phyloP scores from a whole-genome alignment of 2,888 invertebrate genomes.

The Acleris laterana region DNA sequence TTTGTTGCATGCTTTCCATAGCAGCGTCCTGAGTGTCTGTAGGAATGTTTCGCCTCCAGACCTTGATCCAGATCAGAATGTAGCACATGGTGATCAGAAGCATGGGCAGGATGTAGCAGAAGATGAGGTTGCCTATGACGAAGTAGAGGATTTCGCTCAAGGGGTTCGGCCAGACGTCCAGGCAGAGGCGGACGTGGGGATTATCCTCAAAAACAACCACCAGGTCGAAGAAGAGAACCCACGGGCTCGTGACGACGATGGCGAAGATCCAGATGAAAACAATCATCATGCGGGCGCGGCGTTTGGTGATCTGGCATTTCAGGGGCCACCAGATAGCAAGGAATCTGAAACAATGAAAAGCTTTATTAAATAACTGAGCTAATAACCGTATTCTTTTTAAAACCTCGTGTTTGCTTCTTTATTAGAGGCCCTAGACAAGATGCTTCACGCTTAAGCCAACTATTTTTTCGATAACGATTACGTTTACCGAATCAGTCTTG shows the following conservation, averaged over 20 bases:
- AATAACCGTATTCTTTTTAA: not conserved
- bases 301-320: slow-evolving; percentile 95
- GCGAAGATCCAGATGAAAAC: slow-evolving; percentile 95
- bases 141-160: slow-evolving; percentile 93
- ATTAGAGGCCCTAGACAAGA: too few species aligned
- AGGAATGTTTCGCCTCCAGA: slow-evolving; percentile 94
- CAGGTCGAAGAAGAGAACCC: slow-evolving; percentile 95
- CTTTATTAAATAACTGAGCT: not conserved
- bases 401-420: too few species aligned
- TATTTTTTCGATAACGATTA: too few species aligned
- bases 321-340: slow-evolving; percentile 98
- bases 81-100: slow-evolving; percentile 96
- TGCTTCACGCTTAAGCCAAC: too few species aligned
- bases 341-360: slow-evolving; percentile 89
- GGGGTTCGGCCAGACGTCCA: slow-evolving; percentile 94
- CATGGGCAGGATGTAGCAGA: slow-evolving; percentile 96
- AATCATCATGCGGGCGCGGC: slow-evolving; percentile 94
- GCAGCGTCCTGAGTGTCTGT: slow-evolving; percentile 95
- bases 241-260: slow-evolving; percentile 92
- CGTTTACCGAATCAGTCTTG: too few species aligned
- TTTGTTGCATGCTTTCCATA: slow-evolving; percentile 96
- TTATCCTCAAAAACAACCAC: slow-evolving; percentile 89
- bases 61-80: slow-evolving; percentile 95
- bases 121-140: slow-evolving; percentile 93
- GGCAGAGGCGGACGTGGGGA: slow-evolving; percentile 90